Conservation (phyloP, 2,888 invertebrate species). For the Pachymerium ferrugineum region DNA sequence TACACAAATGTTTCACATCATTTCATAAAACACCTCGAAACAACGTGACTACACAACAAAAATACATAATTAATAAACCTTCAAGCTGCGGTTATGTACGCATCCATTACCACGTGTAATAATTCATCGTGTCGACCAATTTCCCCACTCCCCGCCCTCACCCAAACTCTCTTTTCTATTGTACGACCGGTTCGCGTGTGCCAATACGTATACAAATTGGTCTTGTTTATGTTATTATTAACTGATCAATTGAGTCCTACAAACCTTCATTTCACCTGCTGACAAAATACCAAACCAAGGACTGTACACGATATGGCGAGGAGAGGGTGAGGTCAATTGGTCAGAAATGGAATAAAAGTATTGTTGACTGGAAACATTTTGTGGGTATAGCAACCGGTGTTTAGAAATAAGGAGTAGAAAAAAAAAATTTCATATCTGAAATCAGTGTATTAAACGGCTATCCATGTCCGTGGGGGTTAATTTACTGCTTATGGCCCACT, state of each 20-base stretch:
- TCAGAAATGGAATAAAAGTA: no score
- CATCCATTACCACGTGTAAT: neutral
- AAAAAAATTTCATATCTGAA: no score
- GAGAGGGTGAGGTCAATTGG: no score
- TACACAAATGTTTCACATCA: no score
- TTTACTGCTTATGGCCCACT: neutral
- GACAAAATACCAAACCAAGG: no score
- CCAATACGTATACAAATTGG: neutral
- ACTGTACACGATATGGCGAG: no score
- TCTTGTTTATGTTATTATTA: neutral
- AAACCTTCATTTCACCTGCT: neutral
- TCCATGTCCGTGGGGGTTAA: neutral
- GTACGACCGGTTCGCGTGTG: neutral
- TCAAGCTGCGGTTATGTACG: neutral
- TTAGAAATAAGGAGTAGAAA: neutral
- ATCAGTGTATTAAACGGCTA: neutral
- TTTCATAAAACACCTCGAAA: neutral
- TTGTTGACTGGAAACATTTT: neutral
- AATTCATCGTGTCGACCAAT: neutral
- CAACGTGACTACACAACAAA: neutral
- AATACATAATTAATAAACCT: neutral
- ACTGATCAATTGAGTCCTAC: neutral
- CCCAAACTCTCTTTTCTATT: no score
- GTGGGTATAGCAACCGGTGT: neutral
- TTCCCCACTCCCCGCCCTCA: no score